Evolutionary conservation across 2,113 vertebrate genomes (phyloP), one percentile per base, ranked within the genome.

Genomic region (Trichechus manatus): DNA sequence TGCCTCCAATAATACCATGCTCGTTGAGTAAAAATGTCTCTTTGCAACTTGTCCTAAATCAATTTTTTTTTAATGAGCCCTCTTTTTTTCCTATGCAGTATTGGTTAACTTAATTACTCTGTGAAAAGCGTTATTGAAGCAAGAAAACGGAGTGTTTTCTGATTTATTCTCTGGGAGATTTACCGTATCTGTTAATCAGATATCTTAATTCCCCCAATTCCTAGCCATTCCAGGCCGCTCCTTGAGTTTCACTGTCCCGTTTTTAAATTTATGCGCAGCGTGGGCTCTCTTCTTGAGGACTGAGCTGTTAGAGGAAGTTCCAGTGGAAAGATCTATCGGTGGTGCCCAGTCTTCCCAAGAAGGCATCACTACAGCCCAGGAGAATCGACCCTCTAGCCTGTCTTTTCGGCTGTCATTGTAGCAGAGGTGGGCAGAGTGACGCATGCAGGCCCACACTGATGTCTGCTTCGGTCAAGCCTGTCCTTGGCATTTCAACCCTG

Each of bases 21-120:
- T 94, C 59, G 50, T 31, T 93, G 80, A 96, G 77, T 87, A 95
- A 96, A 97, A 93, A 85, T 89, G 75, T 91, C 95, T 90, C 95
- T 92, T 93, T 81, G 80, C 70, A 89, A 97, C 70, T 95, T 94
- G 78, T 96, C 92, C 94, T 92, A 79, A 91, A 92, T 96, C 87
- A 84, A 80, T 89, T 92, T 87, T 94, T 86, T 92, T 96, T 80
- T 74, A 97, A 91, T 97, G 95, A 97, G 85, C 86, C 61, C 25
- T 88, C 72, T 87, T 96, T 96, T 83, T 77, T 25, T 4, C 91
- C 75, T 89, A 89, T 77, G 95, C 81, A 91, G 91, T 93, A 70
- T 77, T 87, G n/a, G 80, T 97, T 97, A 95, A 98, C 91, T 96
- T 96, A 96, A 97, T 78, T 95, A 81, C 80, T 70, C 82, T 63